Evolutionary conservation across 2,113 vertebrate species (phyloP), one percentile per base, ranked within the genome.

Genomic region (Ochotona curzoniae): DNA sequence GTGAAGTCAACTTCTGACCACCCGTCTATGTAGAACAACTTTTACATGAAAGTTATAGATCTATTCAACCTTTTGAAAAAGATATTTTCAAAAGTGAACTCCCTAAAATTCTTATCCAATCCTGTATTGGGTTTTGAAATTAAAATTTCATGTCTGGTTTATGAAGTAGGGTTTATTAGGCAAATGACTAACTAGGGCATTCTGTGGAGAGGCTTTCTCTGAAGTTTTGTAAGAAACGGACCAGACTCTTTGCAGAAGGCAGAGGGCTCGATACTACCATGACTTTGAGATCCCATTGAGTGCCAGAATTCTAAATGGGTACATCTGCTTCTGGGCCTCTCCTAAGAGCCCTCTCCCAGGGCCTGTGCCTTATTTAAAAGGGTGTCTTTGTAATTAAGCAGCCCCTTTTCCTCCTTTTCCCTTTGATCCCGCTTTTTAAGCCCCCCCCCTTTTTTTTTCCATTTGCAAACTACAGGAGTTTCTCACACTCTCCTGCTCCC

Each of bases 331-430:
- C 93, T 93, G 63, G 78, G 83, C 84, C 83, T 89, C 89, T 94
- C 89, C 76, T 87, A 80, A 94, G 86, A 94, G 91, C 93, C 75
- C 91, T 93, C 90, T 96, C 93, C 90, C 89, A 93, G 86, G 92
- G 90, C 92, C 94, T 95, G 83, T 0, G 66, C 88, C 90, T 95
- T 92, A 85, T 96, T 96, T 89, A 94, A 97, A 96, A 96, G 90
- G 89, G 86, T 96, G 94, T 94, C 97, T 97, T 96, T 96, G 95
- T 97, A 96, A 97, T 97, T 96, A 94, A 93, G 80, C 80, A 92
- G 86, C 38, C 69, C 74, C 90, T 88, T 82, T 90, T 82, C 81
- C 54, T 91, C 90, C 88, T 94, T 96, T 88, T 92, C 90, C 73
- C 93, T 96, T 96, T 93, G 96, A 96, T 96, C 93, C 90, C 94